Evolutionary conservation across 2,888 invertebrate genomes (phyloP).

Genomic region (Ichneumoninae sp.): DNA sequence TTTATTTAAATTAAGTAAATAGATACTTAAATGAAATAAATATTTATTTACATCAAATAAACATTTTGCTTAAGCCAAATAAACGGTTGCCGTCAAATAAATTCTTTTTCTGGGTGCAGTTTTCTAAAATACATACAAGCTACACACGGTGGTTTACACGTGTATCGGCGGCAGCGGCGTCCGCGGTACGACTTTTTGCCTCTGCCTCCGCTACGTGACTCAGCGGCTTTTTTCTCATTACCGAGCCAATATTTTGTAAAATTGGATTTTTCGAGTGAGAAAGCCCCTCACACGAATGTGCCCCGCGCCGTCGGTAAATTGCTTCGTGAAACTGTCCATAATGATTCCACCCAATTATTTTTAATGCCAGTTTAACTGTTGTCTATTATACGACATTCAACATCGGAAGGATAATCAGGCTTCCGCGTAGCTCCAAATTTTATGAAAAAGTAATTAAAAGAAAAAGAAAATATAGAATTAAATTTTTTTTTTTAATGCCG

Average conservation of each 20-base stretch:
- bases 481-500: not conserved
- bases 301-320: not conserved
- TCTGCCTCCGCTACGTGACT: slow-evolving; percentile 76
- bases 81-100: no score
- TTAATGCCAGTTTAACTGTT: not conserved
- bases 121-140: not conserved
- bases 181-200: slow-evolving; percentile 63
- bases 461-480: not conserved
- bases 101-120: not conserved
- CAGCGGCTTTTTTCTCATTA: slow-evolving; percentile 83
- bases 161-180: slow-evolving; percentile 46
- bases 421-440: not conserved
- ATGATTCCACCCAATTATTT: not conserved
- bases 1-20: no score
- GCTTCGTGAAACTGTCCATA: slow-evolving; percentile 1
- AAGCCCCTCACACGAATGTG: slow-evolving; percentile 31
- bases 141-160: not conserved
- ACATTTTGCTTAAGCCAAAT: no score
- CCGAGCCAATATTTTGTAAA: slow-evolving; percentile 83
- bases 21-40: no score
- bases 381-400: not conserved
- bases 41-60: no score
- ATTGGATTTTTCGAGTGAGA: slow-evolving; percentile 81
- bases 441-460: not conserved
- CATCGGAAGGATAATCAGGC: not conserved